Evolutionary conservation across 2,888 invertebrate genomes (phyloP).

Genomic region (Anaspis maculata): DNA sequence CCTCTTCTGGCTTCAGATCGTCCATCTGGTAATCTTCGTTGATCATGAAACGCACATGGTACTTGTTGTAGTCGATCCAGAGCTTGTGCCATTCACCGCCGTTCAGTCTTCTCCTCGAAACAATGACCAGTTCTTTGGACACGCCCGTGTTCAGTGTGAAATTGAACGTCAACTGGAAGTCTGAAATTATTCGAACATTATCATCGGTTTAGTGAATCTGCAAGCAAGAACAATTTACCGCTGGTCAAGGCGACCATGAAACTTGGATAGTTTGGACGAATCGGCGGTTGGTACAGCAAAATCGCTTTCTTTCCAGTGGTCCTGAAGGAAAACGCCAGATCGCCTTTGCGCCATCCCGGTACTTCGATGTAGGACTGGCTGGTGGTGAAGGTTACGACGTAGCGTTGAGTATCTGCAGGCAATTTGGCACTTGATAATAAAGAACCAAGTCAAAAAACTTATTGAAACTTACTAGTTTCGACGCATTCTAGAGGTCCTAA

Average conservation of each 20-base stretch:
- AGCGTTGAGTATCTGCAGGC: conserved; percentile 81
- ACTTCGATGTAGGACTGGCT: conserved; percentile 89
- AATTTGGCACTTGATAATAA: no score
- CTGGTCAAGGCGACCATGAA: conserved; percentile 87
- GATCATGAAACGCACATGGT: conserved; percentile 88
- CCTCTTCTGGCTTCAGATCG: conserved; percentile 73
- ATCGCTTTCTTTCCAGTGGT: conserved; percentile 88
- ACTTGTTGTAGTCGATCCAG: conserved; percentile 90
- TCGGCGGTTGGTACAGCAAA: conserved; percentile 82
- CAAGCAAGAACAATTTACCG: no score
- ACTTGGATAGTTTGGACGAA: conserved; percentile 80
- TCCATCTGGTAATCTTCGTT: conserved; percentile 86
- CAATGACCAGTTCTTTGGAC: conserved; percentile 72
- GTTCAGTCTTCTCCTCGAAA: conserved; percentile 69
- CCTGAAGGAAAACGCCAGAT: conserved; percentile 86
- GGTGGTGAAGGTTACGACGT: conserved; percentile 89
- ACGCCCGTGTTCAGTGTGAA: conserved; percentile 81
- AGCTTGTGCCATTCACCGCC: conserved; percentile 95
- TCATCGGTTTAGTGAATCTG: background rate
- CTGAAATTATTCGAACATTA: conserved; percentile 37
- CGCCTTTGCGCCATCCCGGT: conserved; percentile 88
- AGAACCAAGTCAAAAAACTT: conserved; percentile 13
- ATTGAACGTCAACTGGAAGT: conserved; percentile 82
- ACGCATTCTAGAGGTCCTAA: conserved; percentile 88
- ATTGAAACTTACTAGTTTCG: conserved; percentile 69